Evolutionary conservation across 2,797 vertebrate genomes (phyloP), one percentile per base, ranked within the genome.

Genomic region (Poeciliopsis infans): DNA sequence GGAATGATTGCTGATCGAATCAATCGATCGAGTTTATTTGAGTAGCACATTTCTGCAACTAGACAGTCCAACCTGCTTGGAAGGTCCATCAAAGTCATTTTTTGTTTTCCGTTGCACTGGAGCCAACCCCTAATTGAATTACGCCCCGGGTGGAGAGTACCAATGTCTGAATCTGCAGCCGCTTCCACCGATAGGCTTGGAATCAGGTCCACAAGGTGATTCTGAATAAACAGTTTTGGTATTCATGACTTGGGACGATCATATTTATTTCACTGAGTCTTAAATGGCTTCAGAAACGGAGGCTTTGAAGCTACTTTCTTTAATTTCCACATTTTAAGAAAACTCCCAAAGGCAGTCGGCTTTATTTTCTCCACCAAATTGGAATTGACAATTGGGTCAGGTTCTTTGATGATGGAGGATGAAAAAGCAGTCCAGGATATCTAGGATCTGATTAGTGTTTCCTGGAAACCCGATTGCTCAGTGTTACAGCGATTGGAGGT

Each of bases 401-500:
- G 76, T 84, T 87, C 46, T 81, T 41, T 82, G 43, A 76, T 83
- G 79, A 85, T 81, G 78, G 43, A 76, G 86, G 81, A 57, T 72
- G 72, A 89, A 81, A 71, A 72, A 83, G 80, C 79, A 57, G 83
- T 81, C 75, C 61, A 74, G 79, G 80, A 90, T 91, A 88, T 83
- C 80, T 82, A 83, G 80, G 73, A 89, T 88, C 85, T 88, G 85
- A 93, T 93, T 86, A 84, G 68, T 82, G 83, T 84, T 90, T 79
- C 77, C 64, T 79, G 39, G 77, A 80, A 78, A 75, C 72, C 25
- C 75, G 76, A 88, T 87, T 85, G 87, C 74, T 76, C 79, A 84
- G 87, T 90, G 92, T 87, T 84, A 76, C 80, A 79, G 70, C 79
- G 84, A 86, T 91, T 83, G 33, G 76, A 76, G 75, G 72, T 59